These are phyloP conservation scores for Gallinago jamesoni DNA, from an alignment of 2,113 vertebrate genomes.

Conservation along the genomic window DNA sequence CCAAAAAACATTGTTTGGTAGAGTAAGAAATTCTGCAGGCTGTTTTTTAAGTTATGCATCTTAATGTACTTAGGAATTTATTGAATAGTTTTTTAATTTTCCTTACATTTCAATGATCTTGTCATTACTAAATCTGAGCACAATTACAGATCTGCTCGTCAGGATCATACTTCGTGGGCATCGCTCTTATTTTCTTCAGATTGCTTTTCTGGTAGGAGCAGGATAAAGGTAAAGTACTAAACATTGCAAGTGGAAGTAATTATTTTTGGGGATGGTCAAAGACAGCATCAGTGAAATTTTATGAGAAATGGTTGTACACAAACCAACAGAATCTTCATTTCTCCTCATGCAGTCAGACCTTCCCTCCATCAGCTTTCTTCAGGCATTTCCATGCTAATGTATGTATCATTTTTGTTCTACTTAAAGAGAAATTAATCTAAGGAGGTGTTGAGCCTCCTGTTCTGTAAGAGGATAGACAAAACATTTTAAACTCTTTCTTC, in stretches of 20 bases:
- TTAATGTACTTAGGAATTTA: neutral
- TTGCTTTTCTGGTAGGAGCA: neutral
- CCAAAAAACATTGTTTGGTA: neutral
- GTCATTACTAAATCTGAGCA: neutral
- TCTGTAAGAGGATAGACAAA: neutral
- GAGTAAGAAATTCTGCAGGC: neutral
- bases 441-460: neutral
- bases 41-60: neutral
- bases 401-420: neutral
- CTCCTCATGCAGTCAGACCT: neutral
- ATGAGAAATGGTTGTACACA: neutral
- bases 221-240: neutral
- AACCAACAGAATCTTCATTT: neutral
- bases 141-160: neutral
- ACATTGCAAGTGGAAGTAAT: neutral
- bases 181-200: neutral
- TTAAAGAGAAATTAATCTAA: neutral
- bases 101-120: neutral
- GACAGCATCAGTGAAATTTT: neutral
- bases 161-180: neutral
- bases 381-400: neutral
- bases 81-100: neutral
- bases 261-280: neutral
- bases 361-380: neutral
- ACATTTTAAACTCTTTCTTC: neutral